A percentile compares a stretch with the other conserved stretches of the same genome.
Conservation (phyloP, 2,888 invertebrate genomes). For the Callyntrura sp. region DNA sequence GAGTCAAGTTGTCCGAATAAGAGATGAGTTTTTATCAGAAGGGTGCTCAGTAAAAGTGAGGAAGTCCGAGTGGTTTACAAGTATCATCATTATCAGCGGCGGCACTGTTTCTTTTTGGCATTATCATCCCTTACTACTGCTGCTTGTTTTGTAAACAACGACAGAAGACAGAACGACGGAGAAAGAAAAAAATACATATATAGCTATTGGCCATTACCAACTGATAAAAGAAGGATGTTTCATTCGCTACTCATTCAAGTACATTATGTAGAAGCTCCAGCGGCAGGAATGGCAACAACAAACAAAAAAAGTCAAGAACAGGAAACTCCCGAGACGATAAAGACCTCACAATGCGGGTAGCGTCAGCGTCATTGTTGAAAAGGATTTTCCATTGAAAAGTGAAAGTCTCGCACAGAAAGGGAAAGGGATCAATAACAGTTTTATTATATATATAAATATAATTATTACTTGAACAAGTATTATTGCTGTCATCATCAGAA, state of each 20-base stretch:
- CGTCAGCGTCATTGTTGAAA: neutral
- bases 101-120: neutral
- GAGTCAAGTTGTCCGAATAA: constrained; percentile 14
- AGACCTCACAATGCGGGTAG: neutral
- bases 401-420: constrained; percentile 45
- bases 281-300: constrained; percentile 33
- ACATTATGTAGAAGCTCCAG: neutral
- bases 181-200: constrained; percentile 27
- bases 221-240: neutral
- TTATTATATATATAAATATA: neutral
- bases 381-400: constrained; percentile 17
- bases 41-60: constrained; percentile 45
- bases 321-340: constrained; percentile 16
- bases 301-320: neutral
- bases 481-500: neutral
- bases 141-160: constrained; percentile 40
- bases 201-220: neutral
- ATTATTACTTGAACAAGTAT: neutral
- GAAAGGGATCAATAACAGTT: constrained; percentile 47
- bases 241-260: neutral
- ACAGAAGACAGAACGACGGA: neutral
- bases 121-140: constrained; percentile 41
- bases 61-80: constrained; percentile 56
- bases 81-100: constrained; percentile 52
- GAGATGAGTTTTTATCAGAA: constrained; percentile 45